These are phyloP conservation scores for Columbina picui DNA, from an alignment of 2,113 vertebrate genomes.

Conservation along the genomic window DNA sequence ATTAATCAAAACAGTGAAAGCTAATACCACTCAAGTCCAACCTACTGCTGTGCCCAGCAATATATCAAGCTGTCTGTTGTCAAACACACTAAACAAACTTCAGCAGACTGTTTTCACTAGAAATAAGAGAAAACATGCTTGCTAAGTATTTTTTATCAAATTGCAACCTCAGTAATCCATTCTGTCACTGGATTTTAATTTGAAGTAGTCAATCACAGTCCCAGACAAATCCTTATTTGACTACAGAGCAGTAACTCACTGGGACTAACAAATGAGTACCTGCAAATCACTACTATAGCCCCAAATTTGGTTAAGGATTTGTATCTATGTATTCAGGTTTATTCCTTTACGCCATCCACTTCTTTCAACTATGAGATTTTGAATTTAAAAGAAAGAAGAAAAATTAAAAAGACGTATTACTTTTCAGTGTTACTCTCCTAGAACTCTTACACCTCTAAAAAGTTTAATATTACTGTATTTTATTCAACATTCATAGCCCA, in stretches of 20 bases:
- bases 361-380: not conserved
- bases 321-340: not conserved
- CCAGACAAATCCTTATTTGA: conserved; percentile 58
- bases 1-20: conserved; percentile 88
- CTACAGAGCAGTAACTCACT: conserved; percentile 36
- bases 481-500: not conserved
- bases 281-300: conserved; percentile 18
- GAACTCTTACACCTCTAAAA: not conserved
- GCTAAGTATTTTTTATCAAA: conserved; percentile 81
- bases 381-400: not conserved
- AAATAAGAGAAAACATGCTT: conserved; percentile 80
- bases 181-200: conserved; percentile 78
- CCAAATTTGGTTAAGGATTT: conserved; percentile 41
- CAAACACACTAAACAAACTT: conserved; percentile 84
- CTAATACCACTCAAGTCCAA: conserved; percentile 86
- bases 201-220: conserved; percentile 73
- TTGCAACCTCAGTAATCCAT: conserved; percentile 76
- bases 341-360: not conserved
- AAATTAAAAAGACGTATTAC: not conserved
- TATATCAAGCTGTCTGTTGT: conserved; percentile 89
- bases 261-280: conserved; percentile 65
- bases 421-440: not conserved
- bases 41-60: conserved; percentile 86
- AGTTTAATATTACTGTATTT: not conserved
- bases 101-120: conserved; percentile 78